A percentile compares a stretch with the other conserved stretches of the same genome.
Evolutionary conservation across 2,888 invertebrate genomes (phyloP).

Genomic region (Meganola albula): DNA sequence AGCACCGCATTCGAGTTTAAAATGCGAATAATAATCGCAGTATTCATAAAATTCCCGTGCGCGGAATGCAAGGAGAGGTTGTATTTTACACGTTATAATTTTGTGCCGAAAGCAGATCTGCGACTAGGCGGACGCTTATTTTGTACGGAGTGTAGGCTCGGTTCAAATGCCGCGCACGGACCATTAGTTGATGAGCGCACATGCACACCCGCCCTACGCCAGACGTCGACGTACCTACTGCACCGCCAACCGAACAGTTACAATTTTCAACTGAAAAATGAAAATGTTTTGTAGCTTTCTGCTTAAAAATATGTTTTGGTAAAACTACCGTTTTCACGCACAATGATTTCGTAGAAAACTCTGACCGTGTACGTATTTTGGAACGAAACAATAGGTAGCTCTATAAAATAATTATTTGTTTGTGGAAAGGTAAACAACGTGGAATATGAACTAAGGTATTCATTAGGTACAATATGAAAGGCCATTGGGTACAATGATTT

Average conservation of each 20-base stretch:
- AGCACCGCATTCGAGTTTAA: conserved; percentile 73
- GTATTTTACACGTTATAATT: conserved; percentile 77
- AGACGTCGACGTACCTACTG: conserved; percentile 40
- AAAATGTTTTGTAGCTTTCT: conserved; percentile 69
- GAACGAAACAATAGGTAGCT: conserved; percentile 29
- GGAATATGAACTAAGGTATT: not conserved
- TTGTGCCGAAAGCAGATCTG: conserved; percentile 70
- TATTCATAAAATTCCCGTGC: conserved; percentile 75
- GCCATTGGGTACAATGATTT: no score
- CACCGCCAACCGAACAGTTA: conserved; percentile 55
- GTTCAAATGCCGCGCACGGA: conserved; percentile 78
- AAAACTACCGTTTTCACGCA: conserved; percentile 71
- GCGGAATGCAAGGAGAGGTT: conserved; percentile 73
- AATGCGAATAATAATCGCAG: conserved; percentile 76
- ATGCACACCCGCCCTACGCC: conserved; percentile 61
- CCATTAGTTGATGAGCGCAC: conserved; percentile 79
- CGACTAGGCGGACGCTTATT: conserved; percentile 60
- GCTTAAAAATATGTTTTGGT: conserved; percentile 66
- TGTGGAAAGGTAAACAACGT: conserved; percentile 3
- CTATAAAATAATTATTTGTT: conserved; percentile 24
- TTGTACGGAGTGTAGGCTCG: conserved; percentile 71
- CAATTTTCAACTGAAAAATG: conserved; percentile 73
- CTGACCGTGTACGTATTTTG: conserved; percentile 39
- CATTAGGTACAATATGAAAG: not conserved
- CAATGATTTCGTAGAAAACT: conserved; percentile 63